These are phyloP conservation scores for Apodemia zela DNA, from an alignment of 2,888 invertebrate species.

Conservation along the genomic window DNA sequence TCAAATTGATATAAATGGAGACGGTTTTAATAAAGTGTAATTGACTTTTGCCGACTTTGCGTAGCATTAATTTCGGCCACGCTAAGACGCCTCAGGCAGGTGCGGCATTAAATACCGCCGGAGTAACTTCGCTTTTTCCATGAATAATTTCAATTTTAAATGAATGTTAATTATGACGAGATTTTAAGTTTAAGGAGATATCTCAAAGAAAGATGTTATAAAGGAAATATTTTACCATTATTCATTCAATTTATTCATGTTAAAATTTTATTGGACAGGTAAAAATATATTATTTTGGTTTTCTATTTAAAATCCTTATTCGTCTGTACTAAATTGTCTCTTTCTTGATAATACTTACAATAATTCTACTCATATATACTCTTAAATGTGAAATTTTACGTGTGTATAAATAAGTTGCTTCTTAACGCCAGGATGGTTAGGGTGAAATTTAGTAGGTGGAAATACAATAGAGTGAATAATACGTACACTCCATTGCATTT, in stretches of 20 bases:
- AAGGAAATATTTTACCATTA: constrained; percentile 30
- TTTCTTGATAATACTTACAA: too few species aligned
- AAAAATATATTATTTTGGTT: background rate
- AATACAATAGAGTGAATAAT: too few species aligned
- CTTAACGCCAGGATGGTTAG: too few species aligned
- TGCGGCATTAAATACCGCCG: constrained; percentile 70
- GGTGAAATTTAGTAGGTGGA: too few species aligned
- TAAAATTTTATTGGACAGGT: background rate
- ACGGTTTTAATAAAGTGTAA: constrained; percentile 81
- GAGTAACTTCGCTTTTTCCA: constrained; percentile 64
- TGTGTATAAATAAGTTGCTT: too few species aligned
- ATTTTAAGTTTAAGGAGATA: constrained; percentile 54
- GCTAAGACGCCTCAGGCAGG: constrained; percentile 76
- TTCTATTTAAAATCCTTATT: background rate
- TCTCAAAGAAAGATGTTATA: constrained; percentile 34
- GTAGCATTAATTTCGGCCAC: constrained; percentile 78
- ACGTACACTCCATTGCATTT: too few species aligned
- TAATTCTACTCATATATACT: too few species aligned
- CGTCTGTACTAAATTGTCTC: too few species aligned
- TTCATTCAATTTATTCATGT: background rate
- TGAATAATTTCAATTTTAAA: constrained; percentile 75
- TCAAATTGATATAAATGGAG: constrained; percentile 81
- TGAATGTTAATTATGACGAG: constrained; percentile 73
- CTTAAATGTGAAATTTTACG: too few species aligned
- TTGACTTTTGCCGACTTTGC: constrained; percentile 80